These are phyloP conservation scores for Zaprionus gabonicus DNA, from an alignment of 1,140 invertebrate genomes.

Conservation along the genomic window DNA sequence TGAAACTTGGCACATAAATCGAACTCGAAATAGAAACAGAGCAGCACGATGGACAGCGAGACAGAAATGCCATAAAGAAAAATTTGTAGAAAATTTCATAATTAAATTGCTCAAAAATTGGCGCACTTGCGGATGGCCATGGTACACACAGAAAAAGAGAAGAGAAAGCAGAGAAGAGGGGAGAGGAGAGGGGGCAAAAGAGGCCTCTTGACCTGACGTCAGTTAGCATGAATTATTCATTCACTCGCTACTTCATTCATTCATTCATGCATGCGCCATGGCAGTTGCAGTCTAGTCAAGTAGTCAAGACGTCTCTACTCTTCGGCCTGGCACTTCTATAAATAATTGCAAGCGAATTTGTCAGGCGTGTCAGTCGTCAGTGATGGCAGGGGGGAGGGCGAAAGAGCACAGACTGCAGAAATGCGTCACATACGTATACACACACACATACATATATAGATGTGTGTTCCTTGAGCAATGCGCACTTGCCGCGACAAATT, in stretches of 20 bases:
- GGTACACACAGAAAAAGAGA: not conserved
- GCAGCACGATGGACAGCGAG: not conserved
- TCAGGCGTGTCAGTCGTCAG: conserved; percentile 75
- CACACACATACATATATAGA: not conserved
- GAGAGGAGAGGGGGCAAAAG: not conserved
- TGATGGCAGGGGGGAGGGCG: conserved; percentile 25
- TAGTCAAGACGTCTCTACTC: conserved; percentile 71
- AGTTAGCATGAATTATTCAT: conserved; percentile 47
- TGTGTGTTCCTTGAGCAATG: conserved; percentile 48
- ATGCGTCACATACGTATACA: not conserved
- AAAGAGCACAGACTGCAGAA: conserved; percentile 27
- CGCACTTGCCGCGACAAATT: conserved; percentile 67
- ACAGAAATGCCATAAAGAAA: conserved; percentile 33
- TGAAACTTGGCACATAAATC: conserved; percentile 77
- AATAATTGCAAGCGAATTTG: conserved; percentile 82
- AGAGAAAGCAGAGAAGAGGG: too few species aligned
- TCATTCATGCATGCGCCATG: conserved; percentile 59
- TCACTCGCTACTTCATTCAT: conserved; percentile 47
- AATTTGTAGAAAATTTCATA: conserved; percentile 58
- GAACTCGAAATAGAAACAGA: conserved; percentile 46
- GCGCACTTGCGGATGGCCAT: conserved; percentile 50
- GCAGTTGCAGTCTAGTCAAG: conserved; percentile 60
- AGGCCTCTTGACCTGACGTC: conserved; percentile 17
- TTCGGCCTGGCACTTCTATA: conserved; percentile 70
- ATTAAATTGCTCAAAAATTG: conserved; percentile 82